Conservation (phyloP, 2,797 vertebrate genomes). For the Babyrousa celebensis region DNA sequence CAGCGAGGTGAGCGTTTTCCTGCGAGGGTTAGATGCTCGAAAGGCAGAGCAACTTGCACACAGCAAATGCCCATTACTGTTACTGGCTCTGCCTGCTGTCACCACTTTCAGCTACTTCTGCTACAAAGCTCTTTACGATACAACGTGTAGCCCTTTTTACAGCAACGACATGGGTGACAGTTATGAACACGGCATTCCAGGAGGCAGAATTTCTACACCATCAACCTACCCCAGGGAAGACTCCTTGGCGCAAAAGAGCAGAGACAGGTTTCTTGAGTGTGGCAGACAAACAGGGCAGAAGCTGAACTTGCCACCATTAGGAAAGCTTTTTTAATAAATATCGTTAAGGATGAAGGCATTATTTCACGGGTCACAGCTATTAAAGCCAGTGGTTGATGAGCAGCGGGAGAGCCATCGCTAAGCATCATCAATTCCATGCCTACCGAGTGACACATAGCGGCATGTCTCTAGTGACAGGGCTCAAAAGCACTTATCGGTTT, state of each 20-base stretch:
- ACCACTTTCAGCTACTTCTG: neutral
- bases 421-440: rapidly evolving
- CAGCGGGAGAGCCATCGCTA: neutral
- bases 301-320: neutral
- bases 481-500: neutral
- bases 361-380: neutral
- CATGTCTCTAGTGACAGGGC: neutral
- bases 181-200: too few relatives aligned
- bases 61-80: neutral
- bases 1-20: neutral
- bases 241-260: neutral
- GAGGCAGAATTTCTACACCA: neutral
- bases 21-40: neutral
- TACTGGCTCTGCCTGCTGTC: neutral
- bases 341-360: neutral
- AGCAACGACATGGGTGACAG: too few relatives aligned
- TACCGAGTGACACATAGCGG: neutral
- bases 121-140: neutral
- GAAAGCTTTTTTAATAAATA: neutral
- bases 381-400: neutral
- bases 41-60: neutral
- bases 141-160: neutral
- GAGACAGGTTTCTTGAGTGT: neutral
- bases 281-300: neutral
- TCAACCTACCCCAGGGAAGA: neutral